Base-by-base conservation (phyloP, 2,888 invertebrate genomes). In the Apotomis betuletana region DNA sequence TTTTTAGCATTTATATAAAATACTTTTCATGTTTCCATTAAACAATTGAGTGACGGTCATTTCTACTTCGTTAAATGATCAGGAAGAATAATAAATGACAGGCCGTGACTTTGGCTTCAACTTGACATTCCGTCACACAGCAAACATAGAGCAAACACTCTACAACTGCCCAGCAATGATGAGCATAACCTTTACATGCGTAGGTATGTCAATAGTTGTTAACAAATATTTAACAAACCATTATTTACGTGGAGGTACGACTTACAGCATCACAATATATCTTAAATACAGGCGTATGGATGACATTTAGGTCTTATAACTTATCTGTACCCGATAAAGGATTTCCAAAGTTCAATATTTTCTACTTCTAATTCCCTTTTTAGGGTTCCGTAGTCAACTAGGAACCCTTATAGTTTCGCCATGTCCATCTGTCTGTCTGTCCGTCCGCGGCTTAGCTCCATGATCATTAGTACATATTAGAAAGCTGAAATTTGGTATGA, bases 171-270 rank as follows among this genome's bases (percentile, higher is more conserved):
- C 81, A 83, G 81, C 85, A 85, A 85, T 85, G 85, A 83, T 67
- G 81, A 77, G 81, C 77, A 77, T 80, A 88, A 89, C 88, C 90
- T 90, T 90, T 88, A 83, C 77, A 77, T 80, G 75, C 78, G 76
- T 80, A 77, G 52, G 63, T 68, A 67, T 77, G 81, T 84, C 89
- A 87, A 89, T 84, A 88, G 78, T 80, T 77, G 78, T 80, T 72
- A 69, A 74, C 83, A 84, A 89, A 89, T 89, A 86, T 90, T 89
- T 83, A 80, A 75, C 75, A 75, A 76, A 74, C 75, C 76, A 77
- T 77, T 76, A 76, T 74, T 69, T 60, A 64, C 64, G 67, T 57
- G 61, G 41, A 63, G 57, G 69, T 61, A 57, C 69, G 63, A 72
- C 61, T 62, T 52, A 62, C 41, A 57, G 38, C 46, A 38, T 27